Evolutionary conservation across 2,888 invertebrate genomes (phyloP), one percentile per base, ranked within the genome.

Genomic region (Bellardia pandia): DNA sequence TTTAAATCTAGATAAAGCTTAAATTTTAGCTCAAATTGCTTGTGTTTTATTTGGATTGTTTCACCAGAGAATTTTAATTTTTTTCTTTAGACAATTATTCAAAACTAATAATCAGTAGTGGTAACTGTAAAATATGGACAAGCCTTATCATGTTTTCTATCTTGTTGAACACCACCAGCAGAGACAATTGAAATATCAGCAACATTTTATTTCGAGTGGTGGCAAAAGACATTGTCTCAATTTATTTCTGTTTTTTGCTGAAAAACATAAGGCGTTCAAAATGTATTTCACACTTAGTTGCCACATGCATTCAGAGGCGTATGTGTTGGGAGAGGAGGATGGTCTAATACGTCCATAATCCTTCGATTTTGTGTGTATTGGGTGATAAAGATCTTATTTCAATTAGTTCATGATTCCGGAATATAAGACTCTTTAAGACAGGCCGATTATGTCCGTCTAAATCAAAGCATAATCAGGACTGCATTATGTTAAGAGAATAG

Each of bases 181-280:
- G 87, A 75, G 87, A 85, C 92, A 92, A 92, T 92, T 92, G 92
- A 92, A 92, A 92, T 92, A 92, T 92, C 92, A 92, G 92, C 92
- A 92, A 92, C 91, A 91, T 87, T 86, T 92, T 91, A 90, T 79
- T 89, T 83, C 79, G 53, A 74, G 85, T 76, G 56, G 56, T 66
- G 62, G 71, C 66, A 72, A 72, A 66, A 37, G 48, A 69, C 53
- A 69, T 75, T 80, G 79, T 79, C 85, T 85, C 75, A 74, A 82
- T 75, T 68, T 82, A 72, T 72, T 87, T 42, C 42, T 75, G 48
- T 68, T 48, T 48, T 60, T 13, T 69, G 6, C 13, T 81, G 14
- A 60, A 48, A 53, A 78, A 78, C 81, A 86, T 72, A 84, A 84
- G 84, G 81, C 77, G 77, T 53, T 74, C 23, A 53, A 30, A 69